Evolutionary conservation across 1,140 invertebrate genomes (phyloP), one percentile per base, ranked within the genome.

Genomic region (Drosophila arizonae): DNA sequence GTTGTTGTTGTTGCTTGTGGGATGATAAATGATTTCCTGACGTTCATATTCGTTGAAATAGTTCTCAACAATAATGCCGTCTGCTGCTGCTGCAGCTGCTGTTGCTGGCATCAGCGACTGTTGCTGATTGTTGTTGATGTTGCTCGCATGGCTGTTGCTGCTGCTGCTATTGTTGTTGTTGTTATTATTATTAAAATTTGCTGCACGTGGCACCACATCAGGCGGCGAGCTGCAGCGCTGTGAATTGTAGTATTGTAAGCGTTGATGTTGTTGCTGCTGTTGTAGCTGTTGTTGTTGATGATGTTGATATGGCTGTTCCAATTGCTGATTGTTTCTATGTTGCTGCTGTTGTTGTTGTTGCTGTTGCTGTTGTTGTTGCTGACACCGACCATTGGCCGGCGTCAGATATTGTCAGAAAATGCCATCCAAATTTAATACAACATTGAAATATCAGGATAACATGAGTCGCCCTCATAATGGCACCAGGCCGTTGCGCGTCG

Each of bases 401-500:
- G 87, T 79, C 81, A 91, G 78, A 76, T 90, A 90, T 77, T 90
- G 91, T 91, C 90, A 92, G 88, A 91, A 90, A 85, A 91, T 90
- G 70, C 88, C 88, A 77, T 92, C 81, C 68, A 90, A 81, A 90
- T 88, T 89, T 85, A 92, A 81, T 91, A 92, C 81, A 92, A 90
- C 85, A 90, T 92, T 82, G 88, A 90, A 90, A 91, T 91, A 90
- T 92, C 90, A 92, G 80, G 90, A 91, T 75, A 91, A 79, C 73
- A 88, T 81, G 79, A 90, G 79, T 61, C 77, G 82, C 79, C 93
- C 93, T 94, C 95, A 96, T 92, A 97, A 94, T 76, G 96, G 96
- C 79, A 97, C 96, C 70, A 97, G 92, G 64, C 96, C 96, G 79
- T 96, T 95, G 81, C 96, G 94, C 46, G 96, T 95, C 13, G 96